Conservation (phyloP, 2,113 vertebrate genomes). For the Scalopus aquaticus region DNA sequence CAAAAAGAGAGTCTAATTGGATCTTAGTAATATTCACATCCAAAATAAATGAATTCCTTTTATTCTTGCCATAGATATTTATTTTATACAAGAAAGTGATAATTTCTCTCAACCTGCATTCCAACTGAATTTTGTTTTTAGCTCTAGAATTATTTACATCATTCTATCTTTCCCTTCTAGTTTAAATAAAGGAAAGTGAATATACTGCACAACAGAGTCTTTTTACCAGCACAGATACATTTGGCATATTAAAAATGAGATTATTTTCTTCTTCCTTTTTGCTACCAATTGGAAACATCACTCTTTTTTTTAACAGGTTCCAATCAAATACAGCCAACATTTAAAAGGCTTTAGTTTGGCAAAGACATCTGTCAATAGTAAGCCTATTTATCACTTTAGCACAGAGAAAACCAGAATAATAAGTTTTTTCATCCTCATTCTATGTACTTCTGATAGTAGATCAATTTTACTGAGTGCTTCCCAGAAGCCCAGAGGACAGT, state of each 20-base stretch:
- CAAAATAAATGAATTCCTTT: not conserved
- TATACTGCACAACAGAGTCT: not conserved
- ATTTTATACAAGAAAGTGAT: not conserved
- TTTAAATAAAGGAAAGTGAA: not conserved
- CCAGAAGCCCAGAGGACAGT: not conserved
- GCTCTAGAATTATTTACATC: not conserved
- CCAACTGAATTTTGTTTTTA: slow-evolving; percentile 30
- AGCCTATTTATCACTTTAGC: not conserved
- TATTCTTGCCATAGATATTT: not conserved
- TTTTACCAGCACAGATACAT: not conserved
- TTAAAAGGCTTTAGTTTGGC: not conserved
- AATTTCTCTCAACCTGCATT: slow-evolving; percentile 5
- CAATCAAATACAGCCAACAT: not conserved
- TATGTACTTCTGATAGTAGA: not conserved
- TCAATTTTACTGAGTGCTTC: not conserved
- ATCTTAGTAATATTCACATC: slow-evolving; percentile 25
- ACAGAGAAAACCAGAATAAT: not conserved
- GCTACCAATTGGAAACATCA: not conserved
- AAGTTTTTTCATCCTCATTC: slow-evolving; percentile 6
- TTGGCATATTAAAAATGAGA: not conserved
- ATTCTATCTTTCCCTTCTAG: slow-evolving; percentile 5
- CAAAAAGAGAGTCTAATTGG: not conserved
- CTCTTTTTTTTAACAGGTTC: not conserved
- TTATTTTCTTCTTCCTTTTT: slow-evolving; percentile 44
- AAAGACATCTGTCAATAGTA: not conserved